Evolutionary conservation across 2,888 invertebrate species (phyloP).

Genomic region (Dilophus febrilis): DNA sequence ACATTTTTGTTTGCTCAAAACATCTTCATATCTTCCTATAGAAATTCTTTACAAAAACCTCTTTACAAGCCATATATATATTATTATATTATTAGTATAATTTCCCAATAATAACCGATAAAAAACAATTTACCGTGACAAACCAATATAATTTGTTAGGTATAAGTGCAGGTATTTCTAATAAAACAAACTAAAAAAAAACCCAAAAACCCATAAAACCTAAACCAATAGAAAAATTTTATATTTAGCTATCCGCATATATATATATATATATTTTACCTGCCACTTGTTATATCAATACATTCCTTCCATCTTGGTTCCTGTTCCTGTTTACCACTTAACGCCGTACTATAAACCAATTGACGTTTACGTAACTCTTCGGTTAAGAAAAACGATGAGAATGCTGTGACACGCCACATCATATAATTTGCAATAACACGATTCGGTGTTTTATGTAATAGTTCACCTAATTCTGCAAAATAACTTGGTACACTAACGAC

Average conservation of each 20-base stretch:
- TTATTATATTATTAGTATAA: no score
- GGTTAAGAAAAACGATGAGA: slow-evolving; percentile 63
- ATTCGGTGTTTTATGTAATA: slow-evolving; percentile 39
- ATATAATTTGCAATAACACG: slow-evolving; percentile 74
- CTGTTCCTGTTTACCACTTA: slow-evolving; percentile 69
- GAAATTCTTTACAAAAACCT: no score
- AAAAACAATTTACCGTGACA: no score
- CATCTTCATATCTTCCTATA: no score
- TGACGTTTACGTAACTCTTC: slow-evolving; percentile 63
- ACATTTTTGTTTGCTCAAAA: no score
- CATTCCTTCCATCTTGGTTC: slow-evolving; percentile 88
- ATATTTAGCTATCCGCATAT: no score
- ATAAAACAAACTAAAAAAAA: no score
- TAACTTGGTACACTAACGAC: slow-evolving; percentile 76
- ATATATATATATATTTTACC: slow-evolving; percentile 33
- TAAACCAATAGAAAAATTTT: background rate
- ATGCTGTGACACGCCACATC: slow-evolving; percentile 77
- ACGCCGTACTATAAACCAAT: slow-evolving; percentile 59
- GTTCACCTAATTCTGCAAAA: slow-evolving; percentile 49
- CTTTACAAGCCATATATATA: no score
- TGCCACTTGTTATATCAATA: slow-evolving; percentile 59
- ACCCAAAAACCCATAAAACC: no score
- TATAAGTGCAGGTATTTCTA: no score
- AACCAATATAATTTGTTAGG: no score
- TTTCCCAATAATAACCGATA: no score